Conservation (phyloP, 2,113 vertebrate species). For the Coturnix japonica region DNA sequence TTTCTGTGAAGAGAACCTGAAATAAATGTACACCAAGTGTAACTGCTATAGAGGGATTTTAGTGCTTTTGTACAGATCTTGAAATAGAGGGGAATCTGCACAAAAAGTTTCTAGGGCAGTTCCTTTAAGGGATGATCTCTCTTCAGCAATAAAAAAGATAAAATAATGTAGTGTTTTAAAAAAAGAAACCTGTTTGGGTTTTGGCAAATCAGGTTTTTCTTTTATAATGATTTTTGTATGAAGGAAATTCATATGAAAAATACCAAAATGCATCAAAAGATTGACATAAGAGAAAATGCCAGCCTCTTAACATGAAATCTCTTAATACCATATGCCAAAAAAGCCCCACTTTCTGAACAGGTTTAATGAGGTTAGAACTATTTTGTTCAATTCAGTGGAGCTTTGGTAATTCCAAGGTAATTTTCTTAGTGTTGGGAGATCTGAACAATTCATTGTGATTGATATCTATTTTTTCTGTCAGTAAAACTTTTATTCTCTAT, state of each 20-base stretch:
- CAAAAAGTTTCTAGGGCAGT: not conserved
- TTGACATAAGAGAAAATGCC: not conserved
- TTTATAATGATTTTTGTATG: not conserved
- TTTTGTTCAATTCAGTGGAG: not conserved
- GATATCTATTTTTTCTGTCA: not conserved
- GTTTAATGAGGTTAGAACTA: not conserved
- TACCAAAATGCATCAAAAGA: not conserved
- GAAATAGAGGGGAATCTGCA: not conserved
- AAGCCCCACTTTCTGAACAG: not conserved
- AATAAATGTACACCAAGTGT: not conserved
- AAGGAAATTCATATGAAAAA: not conserved
- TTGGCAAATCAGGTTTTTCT: not conserved
- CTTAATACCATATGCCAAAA: not conserved
- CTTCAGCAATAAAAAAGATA: not conserved
- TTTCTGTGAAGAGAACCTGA: not conserved
- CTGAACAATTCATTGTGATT: not conserved
- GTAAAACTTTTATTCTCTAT: not conserved
- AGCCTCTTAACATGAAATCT: not conserved
- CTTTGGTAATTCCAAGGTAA: slow-evolving; percentile 14
- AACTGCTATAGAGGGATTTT: not conserved
- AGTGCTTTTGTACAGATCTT: not conserved
- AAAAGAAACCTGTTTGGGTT: not conserved
- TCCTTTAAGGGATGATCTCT: not conserved
- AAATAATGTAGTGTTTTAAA: not conserved
- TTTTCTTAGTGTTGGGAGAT: not conserved